These are phyloP conservation scores for Xestia ashworthii DNA, from an alignment of 2,888 invertebrate species.

Conservation along the genomic window DNA sequence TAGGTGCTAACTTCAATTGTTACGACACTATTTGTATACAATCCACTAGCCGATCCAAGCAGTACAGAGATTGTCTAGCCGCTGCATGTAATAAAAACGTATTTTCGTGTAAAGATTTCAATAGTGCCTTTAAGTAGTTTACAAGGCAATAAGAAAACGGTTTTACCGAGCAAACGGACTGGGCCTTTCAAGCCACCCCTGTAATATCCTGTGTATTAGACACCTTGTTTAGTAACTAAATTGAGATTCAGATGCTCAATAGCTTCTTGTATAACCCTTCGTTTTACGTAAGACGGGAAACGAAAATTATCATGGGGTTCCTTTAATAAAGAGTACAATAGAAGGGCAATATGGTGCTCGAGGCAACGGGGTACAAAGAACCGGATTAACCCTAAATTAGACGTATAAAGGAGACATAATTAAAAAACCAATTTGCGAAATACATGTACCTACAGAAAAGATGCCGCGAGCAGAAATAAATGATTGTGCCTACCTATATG, in stretches of 20 bases:
- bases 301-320: conserved; percentile 72
- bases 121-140: conserved; percentile 49
- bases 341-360: conserved; percentile 74
- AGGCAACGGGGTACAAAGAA: conserved; percentile 71
- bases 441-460: conserved; percentile 64
- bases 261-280: conserved; percentile 70
- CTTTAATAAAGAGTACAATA: conserved; percentile 76
- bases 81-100: conserved; percentile 52
- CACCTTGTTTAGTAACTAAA: conserved; percentile 66
- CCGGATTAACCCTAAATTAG: conserved; percentile 78
- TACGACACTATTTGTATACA: conserved; percentile 20
- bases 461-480: conserved; percentile 65
- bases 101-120: conserved; percentile 55
- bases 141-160: conserved; percentile 42
- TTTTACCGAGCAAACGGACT: conserved; percentile 24
- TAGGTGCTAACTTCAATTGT: neutral
- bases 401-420: conserved; percentile 81
- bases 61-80: conserved; percentile 23
- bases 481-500: conserved; percentile 35
- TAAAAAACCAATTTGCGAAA: conserved; percentile 83
- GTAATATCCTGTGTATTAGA: conserved; percentile 59
- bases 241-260: conserved; percentile 63
- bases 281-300: conserved; percentile 67
- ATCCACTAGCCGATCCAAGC: conserved; percentile 10
- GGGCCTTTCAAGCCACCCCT: conserved; percentile 39